Evolutionary conservation across 1,140 invertebrate genomes (phyloP).

Genomic region (Neodiprion virginianus): DNA sequence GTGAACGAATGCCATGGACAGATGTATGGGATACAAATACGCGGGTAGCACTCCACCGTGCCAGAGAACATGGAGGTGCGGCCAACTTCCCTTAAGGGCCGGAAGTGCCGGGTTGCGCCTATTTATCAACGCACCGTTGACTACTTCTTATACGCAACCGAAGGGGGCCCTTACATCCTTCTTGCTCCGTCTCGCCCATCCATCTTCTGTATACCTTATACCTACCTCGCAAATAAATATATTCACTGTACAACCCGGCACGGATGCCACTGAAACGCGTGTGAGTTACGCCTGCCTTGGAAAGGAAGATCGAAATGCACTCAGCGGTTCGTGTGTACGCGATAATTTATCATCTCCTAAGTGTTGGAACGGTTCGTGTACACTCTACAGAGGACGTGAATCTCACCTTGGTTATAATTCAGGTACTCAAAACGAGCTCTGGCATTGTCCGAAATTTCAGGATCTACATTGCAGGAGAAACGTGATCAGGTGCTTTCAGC

Average conservation of each 20-base stretch:
- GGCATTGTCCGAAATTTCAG: no score
- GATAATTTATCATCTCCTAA: background rate
- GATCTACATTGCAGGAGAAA: no score
- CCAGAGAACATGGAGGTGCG: background rate
- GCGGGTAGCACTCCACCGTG: background rate
- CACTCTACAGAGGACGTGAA: no score
- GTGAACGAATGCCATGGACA: background rate
- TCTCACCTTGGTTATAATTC: no score
- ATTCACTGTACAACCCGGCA: background rate
- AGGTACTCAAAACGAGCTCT: no score
- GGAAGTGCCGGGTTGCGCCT: background rate
- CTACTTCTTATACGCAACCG: background rate
- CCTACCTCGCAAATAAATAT: background rate
- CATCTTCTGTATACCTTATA: background rate
- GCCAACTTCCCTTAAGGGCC: background rate
- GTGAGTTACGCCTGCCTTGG: background rate
- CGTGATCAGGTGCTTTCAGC: no score
- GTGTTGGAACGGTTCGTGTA: no score
- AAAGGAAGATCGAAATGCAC: background rate
- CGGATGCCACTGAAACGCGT: no score
- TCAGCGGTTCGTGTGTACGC: background rate
- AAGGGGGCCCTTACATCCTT: background rate
- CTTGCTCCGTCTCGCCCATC: background rate
- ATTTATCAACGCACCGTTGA: constrained; percentile 2
- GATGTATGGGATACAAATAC: background rate